Conservation (phyloP, 2,797 vertebrate genomes). For the Orientallactaga sibirica region DNA sequence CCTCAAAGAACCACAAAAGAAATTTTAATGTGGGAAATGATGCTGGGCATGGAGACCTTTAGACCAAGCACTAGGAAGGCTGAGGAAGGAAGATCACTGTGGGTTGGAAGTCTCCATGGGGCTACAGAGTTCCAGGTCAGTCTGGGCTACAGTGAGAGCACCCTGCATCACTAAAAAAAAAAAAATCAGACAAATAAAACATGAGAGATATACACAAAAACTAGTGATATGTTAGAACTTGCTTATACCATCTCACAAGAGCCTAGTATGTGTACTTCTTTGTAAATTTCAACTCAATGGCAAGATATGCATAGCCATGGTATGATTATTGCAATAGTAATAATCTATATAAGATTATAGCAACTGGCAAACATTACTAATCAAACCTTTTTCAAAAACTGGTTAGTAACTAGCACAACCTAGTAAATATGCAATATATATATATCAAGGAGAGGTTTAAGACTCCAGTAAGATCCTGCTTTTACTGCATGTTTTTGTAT, state of each 20-base stretch:
- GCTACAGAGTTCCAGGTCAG: too few species aligned
- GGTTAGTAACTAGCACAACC: background rate
- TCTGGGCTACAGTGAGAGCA: too few species aligned
- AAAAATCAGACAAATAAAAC: too few species aligned
- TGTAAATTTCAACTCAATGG: conserved; percentile 2
- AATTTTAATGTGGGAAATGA: too few species aligned
- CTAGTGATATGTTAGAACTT: background rate
- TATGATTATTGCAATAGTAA: background rate
- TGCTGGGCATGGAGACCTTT: too few species aligned
- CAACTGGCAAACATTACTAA: conserved; percentile 26
- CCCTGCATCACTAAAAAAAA: too few species aligned
- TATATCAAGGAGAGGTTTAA: background rate
- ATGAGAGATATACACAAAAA: background rate
- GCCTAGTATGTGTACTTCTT: background rate
- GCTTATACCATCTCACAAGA: background rate
- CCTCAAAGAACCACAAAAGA: too few species aligned
- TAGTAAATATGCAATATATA: background rate
- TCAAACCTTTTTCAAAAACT: background rate
- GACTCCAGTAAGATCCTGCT: conserved; percentile 34
- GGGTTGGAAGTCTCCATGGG: too few species aligned
- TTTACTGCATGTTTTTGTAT: conserved; percentile 28
- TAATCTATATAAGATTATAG: background rate
- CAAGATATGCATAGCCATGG: background rate
- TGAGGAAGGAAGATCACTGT: too few species aligned
- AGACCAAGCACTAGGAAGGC: too few species aligned